Conservation (phyloP, 2,113 vertebrate genomes). For the Mormyrus iriodes region DNA sequence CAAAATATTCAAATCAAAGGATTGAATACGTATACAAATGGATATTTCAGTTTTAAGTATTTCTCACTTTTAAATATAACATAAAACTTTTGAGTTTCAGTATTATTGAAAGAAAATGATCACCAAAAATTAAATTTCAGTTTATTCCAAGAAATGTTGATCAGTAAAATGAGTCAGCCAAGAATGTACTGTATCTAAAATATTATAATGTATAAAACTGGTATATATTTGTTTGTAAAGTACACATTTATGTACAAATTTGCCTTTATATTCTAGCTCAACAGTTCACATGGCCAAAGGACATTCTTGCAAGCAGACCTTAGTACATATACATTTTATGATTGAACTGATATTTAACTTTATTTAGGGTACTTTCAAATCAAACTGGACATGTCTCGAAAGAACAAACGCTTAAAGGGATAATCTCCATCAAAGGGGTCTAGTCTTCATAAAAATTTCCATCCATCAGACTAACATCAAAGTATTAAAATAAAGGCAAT, state of each 20-base stretch:
- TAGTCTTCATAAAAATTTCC: neutral
- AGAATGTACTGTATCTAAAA: neutral
- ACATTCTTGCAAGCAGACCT: neutral
- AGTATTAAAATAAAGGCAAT: neutral
- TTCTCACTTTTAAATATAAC: neutral
- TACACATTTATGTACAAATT: neutral
- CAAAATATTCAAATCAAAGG: neutral
- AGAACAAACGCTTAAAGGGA: neutral
- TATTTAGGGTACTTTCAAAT: neutral
- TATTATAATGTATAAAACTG: neutral
- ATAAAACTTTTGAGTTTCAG: neutral
- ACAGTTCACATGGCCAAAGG: neutral
- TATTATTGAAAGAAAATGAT: neutral
- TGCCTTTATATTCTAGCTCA: neutral
- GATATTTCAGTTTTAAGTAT: neutral
- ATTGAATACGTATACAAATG: neutral
- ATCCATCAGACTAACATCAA: constrained; percentile 1
- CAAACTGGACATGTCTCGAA: neutral
- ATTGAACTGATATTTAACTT: neutral
- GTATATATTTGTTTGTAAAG: neutral
- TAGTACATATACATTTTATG: neutral
- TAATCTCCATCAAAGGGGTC: neutral
- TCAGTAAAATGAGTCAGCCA: neutral
- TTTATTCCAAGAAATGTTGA: neutral
- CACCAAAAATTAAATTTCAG: neutral